Evolutionary conservation across 2,113 vertebrate genomes (phyloP).

Genomic region (Ictalurus punctatus): DNA sequence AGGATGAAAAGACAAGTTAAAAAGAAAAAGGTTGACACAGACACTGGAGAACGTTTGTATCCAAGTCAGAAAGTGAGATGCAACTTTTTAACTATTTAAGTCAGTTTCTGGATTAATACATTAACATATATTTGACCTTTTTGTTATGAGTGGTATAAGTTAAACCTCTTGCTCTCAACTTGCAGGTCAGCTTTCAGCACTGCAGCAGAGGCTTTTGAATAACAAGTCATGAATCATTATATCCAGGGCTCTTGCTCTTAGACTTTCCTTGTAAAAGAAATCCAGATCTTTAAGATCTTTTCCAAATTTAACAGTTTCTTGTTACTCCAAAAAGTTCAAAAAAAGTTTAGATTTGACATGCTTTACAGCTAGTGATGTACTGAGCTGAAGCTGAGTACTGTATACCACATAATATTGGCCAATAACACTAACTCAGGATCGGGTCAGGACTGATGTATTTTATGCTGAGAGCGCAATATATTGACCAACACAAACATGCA

Average conservation of each 20-base stretch:
- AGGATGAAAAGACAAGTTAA: background rate
- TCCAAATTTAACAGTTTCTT: background rate
- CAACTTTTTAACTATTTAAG: background rate
- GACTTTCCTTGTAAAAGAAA: background rate
- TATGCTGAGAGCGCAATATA: background rate
- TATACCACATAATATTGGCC: background rate
- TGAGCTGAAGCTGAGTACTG: background rate
- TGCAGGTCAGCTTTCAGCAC: background rate
- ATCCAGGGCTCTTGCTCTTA: background rate
- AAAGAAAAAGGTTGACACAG: background rate
- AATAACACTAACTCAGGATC: background rate
- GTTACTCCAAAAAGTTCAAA: background rate
- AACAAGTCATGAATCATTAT: background rate
- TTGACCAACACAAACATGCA: background rate
- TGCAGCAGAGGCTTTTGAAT: background rate
- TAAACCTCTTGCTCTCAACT: background rate
- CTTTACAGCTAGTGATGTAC: background rate
- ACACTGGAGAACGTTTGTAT: background rate
- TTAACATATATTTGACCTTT: background rate
- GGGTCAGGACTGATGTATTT: background rate
- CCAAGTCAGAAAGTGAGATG: too few relatives aligned
- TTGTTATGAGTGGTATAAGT: background rate
- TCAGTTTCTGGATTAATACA: background rate
- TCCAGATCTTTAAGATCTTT: background rate
- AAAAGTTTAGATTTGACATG: background rate